Evolutionary conservation across 2,888 invertebrate genomes (phyloP), one percentile per base, ranked within the genome.

Genomic region (Drepanosiphum platanoidis): DNA sequence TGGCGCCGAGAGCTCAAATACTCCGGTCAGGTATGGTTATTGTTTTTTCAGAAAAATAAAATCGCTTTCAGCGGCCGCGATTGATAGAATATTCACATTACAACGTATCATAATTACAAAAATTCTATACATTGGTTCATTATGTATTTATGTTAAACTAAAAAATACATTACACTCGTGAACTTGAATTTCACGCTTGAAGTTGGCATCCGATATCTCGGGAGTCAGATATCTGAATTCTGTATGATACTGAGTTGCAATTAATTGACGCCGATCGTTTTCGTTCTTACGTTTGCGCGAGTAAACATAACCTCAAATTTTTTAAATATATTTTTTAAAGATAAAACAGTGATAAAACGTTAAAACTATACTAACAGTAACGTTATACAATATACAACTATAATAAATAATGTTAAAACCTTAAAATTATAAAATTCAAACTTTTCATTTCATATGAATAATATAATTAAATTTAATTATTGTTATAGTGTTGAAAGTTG

Each of bases 231-330:
- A 30, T 27, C 5, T 46, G 11, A 9, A 46, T 46, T 9, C 11
- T 15, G n/a, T 27, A 5, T 34, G 27, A 27, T 18, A 27, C 30
- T 30, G 64, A 13, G 46, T 11, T 52, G n/a, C n/a, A 46, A 42
- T 27, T 71, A n/a, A n/a, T 39, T 13, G 15, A 8, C 9, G 27
- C 18, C 0, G 7, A 39, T 39, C 7, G 15, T 61, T 71, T 39
- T 82, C 15, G 82, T 82, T 61, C 22, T n/a, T 39, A 82, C n/a
- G 42, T 82, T 82, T 27, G 0, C 42, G 5, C 11, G 13, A 5
- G 64, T 82, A 72, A 82, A 72, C 15, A 72, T 82, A 82, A 82
- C 82, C 82, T 82, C 32, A 72, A 82, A 61, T 58, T 7, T n/a
- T 7, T 30, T 30, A 9, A 1, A 61, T 0, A 13, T 2, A 9